A percentile compares a stretch with the other conserved stretches of the same genome.
phyloP scores from a whole-genome alignment of 2,113 vertebrate genomes.

The Neolamprologus falcicula region DNA sequence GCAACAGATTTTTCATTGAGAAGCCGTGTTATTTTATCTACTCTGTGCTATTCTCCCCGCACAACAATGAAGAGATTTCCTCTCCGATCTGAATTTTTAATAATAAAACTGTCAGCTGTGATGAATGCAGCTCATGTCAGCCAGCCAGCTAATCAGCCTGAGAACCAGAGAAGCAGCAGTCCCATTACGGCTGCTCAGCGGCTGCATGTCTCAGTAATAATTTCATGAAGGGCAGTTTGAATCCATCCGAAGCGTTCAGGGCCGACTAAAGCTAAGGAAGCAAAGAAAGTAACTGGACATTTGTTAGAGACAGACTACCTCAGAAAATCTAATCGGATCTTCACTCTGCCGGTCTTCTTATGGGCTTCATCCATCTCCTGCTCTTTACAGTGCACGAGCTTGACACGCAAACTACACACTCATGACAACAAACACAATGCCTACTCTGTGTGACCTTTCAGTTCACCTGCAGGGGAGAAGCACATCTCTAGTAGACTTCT shows the following conservation, averaged over 20 bases:
- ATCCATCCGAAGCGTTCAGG: neutral
- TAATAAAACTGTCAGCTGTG: conserved; percentile 33
- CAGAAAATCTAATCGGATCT: neutral
- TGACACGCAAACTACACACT: neutral
- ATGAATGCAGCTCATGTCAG: conserved; percentile 32
- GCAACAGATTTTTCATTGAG: neutral
- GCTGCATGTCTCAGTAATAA: neutral
- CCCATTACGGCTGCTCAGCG: neutral
- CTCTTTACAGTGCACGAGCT: neutral
- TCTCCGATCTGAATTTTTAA: conserved; percentile 27
- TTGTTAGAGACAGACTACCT: neutral
- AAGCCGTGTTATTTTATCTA: neutral
- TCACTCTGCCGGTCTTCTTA: neutral
- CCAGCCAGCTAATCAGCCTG: conserved; percentile 26
- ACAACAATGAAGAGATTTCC: conserved; percentile 20
- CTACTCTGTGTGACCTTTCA: conserved; percentile 48
- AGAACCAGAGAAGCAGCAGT: conserved; percentile 6
- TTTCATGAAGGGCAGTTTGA: neutral
- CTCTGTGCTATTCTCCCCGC: neutral
- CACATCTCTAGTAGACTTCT: neutral
- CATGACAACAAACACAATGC: conserved; percentile 8
- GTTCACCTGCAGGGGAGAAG: conserved; percentile 40
- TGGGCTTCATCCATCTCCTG: neutral
- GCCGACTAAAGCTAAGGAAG: neutral
- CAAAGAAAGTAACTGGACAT: neutral